phyloP scores from a whole-genome alignment of 2,888 invertebrate species.

The Mythimna impura region DNA sequence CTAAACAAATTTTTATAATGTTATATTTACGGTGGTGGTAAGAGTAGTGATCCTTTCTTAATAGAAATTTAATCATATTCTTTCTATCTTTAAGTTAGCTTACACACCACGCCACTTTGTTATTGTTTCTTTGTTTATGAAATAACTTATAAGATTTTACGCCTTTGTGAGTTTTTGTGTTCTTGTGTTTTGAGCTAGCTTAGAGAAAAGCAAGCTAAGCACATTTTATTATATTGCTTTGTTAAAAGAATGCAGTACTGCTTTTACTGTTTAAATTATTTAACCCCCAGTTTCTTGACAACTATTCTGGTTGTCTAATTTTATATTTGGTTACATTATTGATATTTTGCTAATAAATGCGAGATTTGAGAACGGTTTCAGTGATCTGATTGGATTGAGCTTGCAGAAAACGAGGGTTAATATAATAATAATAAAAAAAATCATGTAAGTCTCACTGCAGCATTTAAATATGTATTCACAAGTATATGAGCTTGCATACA shows the following conservation, averaged over 20 bases:
- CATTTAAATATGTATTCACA: too few relatives aligned
- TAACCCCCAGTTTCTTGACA: conserved; percentile 12
- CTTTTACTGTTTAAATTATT: conserved; percentile 23
- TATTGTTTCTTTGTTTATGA: neutral
- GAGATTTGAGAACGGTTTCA: neutral
- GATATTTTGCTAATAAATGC: too few relatives aligned
- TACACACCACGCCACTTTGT: conserved; percentile 52
- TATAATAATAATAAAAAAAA: neutral
- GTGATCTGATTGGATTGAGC: neutral
- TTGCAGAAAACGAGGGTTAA: conserved; percentile 8
- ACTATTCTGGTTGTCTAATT: neutral
- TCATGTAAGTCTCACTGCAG: conserved; percentile 5
- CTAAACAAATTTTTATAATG: neutral
- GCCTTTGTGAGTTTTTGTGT: conserved; percentile 9
- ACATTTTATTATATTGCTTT: conserved; percentile 26
- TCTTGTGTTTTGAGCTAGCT: conserved; percentile 1
- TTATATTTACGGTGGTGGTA: conserved; percentile 6
- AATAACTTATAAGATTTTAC: neutral
- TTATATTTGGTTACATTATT: neutral
- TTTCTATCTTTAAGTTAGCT: conserved; percentile 30
- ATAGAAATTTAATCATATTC: conserved; percentile 14
- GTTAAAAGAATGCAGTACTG: conserved; percentile 1
- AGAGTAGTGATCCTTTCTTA: conserved; percentile 24
- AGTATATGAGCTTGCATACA: neutral
- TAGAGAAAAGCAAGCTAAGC: conserved; percentile 15